Evolutionary conservation across 2,113 vertebrate genomes (phyloP).

Genomic region (Salvelinus alpinus): DNA sequence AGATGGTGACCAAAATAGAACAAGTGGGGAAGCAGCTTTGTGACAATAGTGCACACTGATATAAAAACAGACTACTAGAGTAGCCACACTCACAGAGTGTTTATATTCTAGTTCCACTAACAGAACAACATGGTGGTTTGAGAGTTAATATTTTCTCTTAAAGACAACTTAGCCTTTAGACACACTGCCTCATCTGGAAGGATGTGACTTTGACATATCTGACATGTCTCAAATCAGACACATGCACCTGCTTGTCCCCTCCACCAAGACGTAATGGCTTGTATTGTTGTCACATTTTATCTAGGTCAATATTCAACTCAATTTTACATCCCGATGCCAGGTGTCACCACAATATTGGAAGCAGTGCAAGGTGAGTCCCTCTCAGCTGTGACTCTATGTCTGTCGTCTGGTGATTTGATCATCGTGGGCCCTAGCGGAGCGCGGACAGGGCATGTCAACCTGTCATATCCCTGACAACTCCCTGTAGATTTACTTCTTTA

Average conservation of each 20-base stretch:
- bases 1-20: not conserved
- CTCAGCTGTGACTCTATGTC: not conserved
- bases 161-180: not conserved
- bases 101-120: not conserved
- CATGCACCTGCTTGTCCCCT: conserved; percentile 1
- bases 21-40: not conserved
- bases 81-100: not conserved
- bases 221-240: not conserved
- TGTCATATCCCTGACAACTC: conserved; percentile 23
- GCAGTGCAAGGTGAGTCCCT: conserved; percentile 3
- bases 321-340: conserved; percentile 19
- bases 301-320: conserved; percentile 32
- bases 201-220: not conserved
- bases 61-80: not conserved
- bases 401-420: not conserved
- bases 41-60: not conserved
- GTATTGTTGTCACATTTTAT: conserved; percentile 33
- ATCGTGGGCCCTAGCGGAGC: not conserved
- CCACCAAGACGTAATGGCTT: conserved; percentile 16
- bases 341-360: conserved; percentile 23
- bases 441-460: conserved; percentile 2
- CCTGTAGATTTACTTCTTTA: conserved; percentile 41
- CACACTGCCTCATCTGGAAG: not conserved
- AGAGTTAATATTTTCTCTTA: not conserved
- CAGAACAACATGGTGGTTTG: not conserved